phyloP scores from a whole-genome alignment of 2,888 invertebrate species.

The Nomada goodeniana region DNA sequence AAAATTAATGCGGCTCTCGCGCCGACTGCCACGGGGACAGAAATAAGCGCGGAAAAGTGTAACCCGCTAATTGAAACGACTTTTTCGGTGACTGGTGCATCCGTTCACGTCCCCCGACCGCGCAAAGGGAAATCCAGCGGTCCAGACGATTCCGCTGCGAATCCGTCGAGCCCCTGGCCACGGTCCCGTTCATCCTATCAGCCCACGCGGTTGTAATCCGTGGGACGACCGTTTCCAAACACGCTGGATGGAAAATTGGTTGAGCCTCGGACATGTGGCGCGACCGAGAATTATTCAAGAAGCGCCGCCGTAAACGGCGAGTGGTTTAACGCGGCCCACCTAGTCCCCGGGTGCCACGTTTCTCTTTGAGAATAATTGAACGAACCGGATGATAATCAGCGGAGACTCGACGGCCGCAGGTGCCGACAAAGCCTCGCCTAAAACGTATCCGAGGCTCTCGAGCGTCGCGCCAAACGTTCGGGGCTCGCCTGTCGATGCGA shows the following conservation, averaged over 20 bases:
- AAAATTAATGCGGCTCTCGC: too few relatives aligned
- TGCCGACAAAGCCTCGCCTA: neutral
- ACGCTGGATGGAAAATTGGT: slow-evolving; percentile 51
- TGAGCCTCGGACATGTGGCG: slow-evolving; percentile 45
- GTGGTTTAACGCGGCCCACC: slow-evolving; percentile 16
- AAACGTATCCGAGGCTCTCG: neutral
- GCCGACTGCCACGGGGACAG: too few relatives aligned
- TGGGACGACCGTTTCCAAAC: slow-evolving; percentile 46
- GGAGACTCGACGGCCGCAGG: too few relatives aligned
- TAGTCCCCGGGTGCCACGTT: neutral
- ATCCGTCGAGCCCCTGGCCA: neutral
- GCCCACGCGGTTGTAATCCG: slow-evolving; percentile 47
- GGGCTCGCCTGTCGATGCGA: neutral
- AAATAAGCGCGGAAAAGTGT: too few relatives aligned
- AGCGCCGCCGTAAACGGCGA: slow-evolving; percentile 34
- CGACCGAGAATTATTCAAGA: slow-evolving; percentile 50
- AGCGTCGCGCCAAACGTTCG: neutral
- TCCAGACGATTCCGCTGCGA: slow-evolving; percentile 1
- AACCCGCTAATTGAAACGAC: slow-evolving; percentile 2
- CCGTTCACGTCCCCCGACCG: neutral
- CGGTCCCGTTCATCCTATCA: slow-evolving; percentile 36
- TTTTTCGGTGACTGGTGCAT: neutral
- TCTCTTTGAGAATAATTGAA: slow-evolving; percentile 59
- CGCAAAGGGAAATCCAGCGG: slow-evolving; percentile 1
- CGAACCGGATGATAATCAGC: slow-evolving; percentile 55